Conservation (phyloP, 2,888 invertebrate genomes). For the Tenthredo distinguenda region DNA sequence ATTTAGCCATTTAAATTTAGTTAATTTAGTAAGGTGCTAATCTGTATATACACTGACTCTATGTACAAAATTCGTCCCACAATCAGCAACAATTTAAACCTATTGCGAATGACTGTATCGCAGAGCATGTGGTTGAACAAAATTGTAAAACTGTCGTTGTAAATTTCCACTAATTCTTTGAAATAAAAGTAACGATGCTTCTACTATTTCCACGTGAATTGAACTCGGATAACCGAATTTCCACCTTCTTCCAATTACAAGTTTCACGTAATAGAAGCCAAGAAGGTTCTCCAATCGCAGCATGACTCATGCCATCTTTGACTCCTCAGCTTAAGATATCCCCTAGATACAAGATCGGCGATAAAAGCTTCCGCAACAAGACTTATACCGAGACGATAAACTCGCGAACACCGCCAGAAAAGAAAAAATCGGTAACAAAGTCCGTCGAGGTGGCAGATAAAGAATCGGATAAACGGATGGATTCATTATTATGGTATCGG, state of each 20-base stretch:
- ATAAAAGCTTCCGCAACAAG: not conserved
- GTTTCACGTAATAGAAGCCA: not conserved
- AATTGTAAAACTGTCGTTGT: slow-evolving; percentile 42
- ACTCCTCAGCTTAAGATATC: not conserved
- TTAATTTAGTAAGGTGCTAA: slow-evolving; percentile 48
- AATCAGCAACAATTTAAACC: slow-evolving; percentile 9
- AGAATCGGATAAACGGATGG: not conserved
- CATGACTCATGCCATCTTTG: slow-evolving; percentile 15
- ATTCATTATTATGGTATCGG: slow-evolving; percentile 15
- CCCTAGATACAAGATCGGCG: not conserved
- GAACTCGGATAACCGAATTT: not conserved
- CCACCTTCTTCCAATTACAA: slow-evolving; percentile 9
- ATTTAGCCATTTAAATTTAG: slow-evolving; percentile 48
- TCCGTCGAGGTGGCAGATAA: not conserved
- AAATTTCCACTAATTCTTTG: slow-evolving; percentile 52
- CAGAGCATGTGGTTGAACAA: not conserved
- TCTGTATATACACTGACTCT: slow-evolving; percentile 45
- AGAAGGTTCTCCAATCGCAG: not conserved
- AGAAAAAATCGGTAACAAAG: not conserved
- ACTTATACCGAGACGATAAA: not conserved
- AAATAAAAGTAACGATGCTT: slow-evolving; percentile 66
- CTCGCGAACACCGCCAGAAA: not conserved
- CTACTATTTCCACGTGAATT: slow-evolving; percentile 56
- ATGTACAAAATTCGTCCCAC: slow-evolving; percentile 40
- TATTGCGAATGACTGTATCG: not conserved